A percentile compares a stretch with the other conserved stretches of the same genome.
Conservation (phyloP, 2,888 invertebrate genomes). For the Mimachlamys varia region DNA sequence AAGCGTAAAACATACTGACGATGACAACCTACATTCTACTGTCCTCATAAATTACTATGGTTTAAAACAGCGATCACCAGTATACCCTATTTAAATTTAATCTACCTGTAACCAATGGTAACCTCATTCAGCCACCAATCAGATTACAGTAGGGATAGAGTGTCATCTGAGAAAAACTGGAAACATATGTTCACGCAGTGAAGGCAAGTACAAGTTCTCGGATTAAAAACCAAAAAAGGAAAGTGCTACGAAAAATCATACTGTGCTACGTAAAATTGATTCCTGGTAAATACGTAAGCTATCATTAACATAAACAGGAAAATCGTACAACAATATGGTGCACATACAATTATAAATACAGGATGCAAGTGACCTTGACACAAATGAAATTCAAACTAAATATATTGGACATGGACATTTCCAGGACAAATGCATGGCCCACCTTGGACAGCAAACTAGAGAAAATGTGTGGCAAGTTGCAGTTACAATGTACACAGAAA, state of each 20-base stretch:
- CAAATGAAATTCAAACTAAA: background rate
- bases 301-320: background rate
- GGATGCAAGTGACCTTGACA: background rate
- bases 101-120: background rate
- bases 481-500: background rate
- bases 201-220: background rate
- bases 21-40: too few relatives aligned
- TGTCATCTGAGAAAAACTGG: background rate
- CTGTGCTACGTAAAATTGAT: background rate
- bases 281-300: background rate
- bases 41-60: too few relatives aligned
- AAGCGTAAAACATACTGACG: too few relatives aligned
- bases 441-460: background rate
- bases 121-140: background rate
- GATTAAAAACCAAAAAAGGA: slow-evolving; percentile 6
- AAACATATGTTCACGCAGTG: slow-evolving; percentile 7
- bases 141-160: background rate
- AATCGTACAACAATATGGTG: background rate
- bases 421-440: background rate
- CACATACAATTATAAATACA: background rate
- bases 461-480: background rate
- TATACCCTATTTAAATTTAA: background rate
- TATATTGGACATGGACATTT: background rate
- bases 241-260: background rate
- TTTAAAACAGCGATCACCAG: background rate